Conservation (phyloP, 2,113 vertebrate species). For the Gobius niger region DNA sequence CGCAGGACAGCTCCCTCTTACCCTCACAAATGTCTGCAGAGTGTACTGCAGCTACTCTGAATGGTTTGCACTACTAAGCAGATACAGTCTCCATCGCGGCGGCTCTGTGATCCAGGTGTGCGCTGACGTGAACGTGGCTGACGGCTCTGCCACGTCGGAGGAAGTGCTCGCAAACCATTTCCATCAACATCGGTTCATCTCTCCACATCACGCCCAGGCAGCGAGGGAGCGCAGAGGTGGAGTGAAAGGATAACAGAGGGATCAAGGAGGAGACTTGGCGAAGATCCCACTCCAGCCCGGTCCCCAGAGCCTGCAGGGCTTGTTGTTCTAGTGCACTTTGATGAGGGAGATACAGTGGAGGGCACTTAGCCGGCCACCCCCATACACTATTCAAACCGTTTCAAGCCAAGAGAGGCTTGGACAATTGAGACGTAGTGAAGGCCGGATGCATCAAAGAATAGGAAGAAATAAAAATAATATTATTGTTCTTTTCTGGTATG, state of each 20-base stretch:
- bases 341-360: background rate
- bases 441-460: no score
- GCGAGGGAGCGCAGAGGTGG: background rate
- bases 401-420: background rate
- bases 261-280: no score
- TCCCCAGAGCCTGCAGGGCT: background rate
- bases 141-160: slow-evolving; percentile 31
- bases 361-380: background rate
- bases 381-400: background rate
- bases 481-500: no score
- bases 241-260: background rate
- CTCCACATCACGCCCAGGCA: background rate
- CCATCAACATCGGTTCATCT: slow-evolving; percentile 3
- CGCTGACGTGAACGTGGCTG: slow-evolving; percentile 33
- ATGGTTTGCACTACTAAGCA: background rate
- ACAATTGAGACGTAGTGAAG: no score
- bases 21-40: no score
- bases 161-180: slow-evolving; percentile 46
- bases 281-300: background rate
- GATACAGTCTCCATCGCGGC: background rate
- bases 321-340: slow-evolving; percentile 4
- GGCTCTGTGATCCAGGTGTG: slow-evolving; percentile 7
- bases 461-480: no score
- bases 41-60: no score
- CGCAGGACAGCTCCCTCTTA: no score